phyloP scores from a whole-genome alignment of 2,113 vertebrate species.

The Phainopepla nitens region DNA sequence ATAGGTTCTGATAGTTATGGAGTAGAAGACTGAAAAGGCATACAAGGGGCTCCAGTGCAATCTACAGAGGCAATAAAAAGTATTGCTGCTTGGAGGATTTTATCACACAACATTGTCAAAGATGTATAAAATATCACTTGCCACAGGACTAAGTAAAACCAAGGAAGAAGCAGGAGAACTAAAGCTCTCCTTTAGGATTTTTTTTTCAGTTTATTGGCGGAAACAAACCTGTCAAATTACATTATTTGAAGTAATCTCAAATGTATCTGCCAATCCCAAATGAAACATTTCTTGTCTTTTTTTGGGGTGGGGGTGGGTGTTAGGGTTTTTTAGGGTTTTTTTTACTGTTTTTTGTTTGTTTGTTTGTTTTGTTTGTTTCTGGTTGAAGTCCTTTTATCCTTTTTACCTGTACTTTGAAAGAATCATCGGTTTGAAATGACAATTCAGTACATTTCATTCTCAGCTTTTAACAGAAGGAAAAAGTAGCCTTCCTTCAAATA shows the following conservation, averaged over 20 bases:
- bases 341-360: too few species aligned
- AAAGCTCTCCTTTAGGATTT: not conserved
- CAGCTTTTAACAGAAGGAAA: not conserved
- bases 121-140: not conserved
- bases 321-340: not conserved
- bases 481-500: not conserved
- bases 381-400: not conserved
- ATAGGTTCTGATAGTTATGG: not conserved
- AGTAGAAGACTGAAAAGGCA: not conserved
- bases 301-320: accelerated
- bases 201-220: not conserved
- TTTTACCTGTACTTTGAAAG: not conserved
- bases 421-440: not conserved
- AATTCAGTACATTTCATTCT: not conserved
- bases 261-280: not conserved
- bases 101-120: not conserved
- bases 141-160: not conserved
- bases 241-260: not conserved
- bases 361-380: not conserved
- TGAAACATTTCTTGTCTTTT: not conserved
- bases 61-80: not conserved
- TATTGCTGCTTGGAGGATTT: not conserved
- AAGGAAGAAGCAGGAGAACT: not conserved
- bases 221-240: not conserved
- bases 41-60: not conserved